A percentile compares a stretch with the other conserved stretches of the same genome.
Conservation (phyloP, 2,113 vertebrate genomes). For the Syngnathus floridae region DNA sequence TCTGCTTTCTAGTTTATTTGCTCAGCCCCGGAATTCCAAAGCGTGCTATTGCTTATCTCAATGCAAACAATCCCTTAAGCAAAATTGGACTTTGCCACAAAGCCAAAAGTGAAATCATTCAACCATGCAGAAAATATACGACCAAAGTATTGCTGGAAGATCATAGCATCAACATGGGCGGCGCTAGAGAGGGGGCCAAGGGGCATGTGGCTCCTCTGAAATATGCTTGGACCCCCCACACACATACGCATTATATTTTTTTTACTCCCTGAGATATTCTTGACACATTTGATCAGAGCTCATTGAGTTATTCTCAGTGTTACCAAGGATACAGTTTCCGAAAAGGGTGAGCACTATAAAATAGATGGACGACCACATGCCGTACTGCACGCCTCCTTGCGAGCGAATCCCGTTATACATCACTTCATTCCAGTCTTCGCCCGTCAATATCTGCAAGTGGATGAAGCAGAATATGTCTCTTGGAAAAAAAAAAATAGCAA, state of each 20-base stretch:
- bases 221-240: too few species aligned
- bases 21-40: not conserved
- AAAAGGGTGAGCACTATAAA: slow-evolving; percentile 97
- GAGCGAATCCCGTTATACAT: slow-evolving; percentile 98
- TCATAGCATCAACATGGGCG: not conserved
- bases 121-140: not conserved
- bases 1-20: not conserved
- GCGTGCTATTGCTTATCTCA: not conserved
- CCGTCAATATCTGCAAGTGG: slow-evolving; percentile 83
- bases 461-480: slow-evolving; percentile 11
- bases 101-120: not conserved
- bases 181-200: too few species aligned
- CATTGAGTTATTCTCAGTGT: not conserved
- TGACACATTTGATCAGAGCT: not conserved
- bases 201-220: too few species aligned
- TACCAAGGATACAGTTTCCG: slow-evolving; percentile 94
- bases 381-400: slow-evolving; percentile 92
- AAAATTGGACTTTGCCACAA: not conserved
- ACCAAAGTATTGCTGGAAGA: not conserved
- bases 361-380: slow-evolving; percentile 99
- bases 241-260: too few species aligned
- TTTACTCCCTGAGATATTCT: too few species aligned
- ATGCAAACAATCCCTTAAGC: not conserved
- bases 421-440: slow-evolving; percentile 98
- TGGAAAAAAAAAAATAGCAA: not conserved